phyloP scores from a whole-genome alignment of 2,888 invertebrate genomes.

The Catotricha subobsoleta region DNA sequence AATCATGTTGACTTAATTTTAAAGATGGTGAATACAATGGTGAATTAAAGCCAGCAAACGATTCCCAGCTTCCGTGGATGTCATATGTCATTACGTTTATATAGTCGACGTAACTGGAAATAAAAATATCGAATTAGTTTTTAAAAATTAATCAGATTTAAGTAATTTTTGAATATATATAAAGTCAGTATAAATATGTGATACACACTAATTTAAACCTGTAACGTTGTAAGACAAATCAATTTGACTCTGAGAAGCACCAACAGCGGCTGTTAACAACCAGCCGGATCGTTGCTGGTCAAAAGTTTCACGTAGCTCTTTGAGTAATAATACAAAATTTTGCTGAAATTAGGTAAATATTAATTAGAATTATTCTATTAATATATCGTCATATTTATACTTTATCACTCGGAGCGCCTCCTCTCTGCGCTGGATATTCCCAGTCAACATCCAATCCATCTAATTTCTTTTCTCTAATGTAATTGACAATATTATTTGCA shows the following conservation, averaged over 20 bases:
- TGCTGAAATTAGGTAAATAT: neutral
- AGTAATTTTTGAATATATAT: too few species aligned
- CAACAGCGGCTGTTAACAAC: conserved; percentile 37
- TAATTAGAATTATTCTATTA: neutral
- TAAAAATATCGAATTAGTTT: too few species aligned
- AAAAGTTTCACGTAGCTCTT: conserved; percentile 24
- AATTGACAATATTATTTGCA: conserved; percentile 31
- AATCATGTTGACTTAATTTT: conserved; percentile 26
- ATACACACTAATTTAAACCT: conserved; percentile 17
- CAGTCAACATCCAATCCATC: conserved; percentile 48
- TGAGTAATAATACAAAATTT: conserved; percentile 19
- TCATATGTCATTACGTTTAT: conserved; percentile 41
- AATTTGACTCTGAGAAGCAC: conserved; percentile 28
- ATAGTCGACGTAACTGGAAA: conserved; percentile 30
- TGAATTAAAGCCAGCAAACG: conserved; percentile 32
- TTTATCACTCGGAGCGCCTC: conserved; percentile 24
- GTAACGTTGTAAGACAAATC: conserved; percentile 34
- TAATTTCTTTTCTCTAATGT: conserved; percentile 33
- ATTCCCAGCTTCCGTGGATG: conserved; percentile 35
- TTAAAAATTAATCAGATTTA: too few species aligned
- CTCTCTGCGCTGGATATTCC: conserved; percentile 38
- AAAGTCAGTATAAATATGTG: conserved; percentile 12
- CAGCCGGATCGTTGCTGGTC: conserved; percentile 19
- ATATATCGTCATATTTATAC: conserved; percentile 4
- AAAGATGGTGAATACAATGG: conserved; percentile 25